Evolutionary conservation across 2,113 vertebrate species (phyloP).

Genomic region (Gulo gulo): DNA sequence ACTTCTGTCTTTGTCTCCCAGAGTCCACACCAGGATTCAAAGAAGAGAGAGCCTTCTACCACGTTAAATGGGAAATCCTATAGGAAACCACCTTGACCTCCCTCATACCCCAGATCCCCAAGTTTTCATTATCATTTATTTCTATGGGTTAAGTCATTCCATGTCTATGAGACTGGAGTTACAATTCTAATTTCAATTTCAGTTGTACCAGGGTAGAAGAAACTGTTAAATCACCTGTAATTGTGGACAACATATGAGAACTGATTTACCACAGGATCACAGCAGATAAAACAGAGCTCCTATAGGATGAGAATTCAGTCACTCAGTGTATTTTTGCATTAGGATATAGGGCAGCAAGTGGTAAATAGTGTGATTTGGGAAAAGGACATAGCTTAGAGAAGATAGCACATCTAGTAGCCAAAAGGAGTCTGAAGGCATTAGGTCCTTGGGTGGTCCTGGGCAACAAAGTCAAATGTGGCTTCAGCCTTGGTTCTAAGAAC

Average conservation of each 20-base stretch:
- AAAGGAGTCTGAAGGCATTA: neutral
- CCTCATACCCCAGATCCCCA: neutral
- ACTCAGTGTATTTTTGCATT: neutral
- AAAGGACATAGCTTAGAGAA: neutral
- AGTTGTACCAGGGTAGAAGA: neutral
- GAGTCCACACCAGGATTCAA: neutral
- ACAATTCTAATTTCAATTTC: slow-evolving; percentile 12
- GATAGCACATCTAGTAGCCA: neutral
- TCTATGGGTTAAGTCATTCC: neutral
- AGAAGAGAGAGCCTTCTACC: neutral
- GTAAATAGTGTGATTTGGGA: neutral
- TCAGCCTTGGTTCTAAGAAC: neutral
- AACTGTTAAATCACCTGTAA: neutral
- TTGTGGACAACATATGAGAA: neutral
- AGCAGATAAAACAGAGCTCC: neutral
- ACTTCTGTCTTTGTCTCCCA: neutral
- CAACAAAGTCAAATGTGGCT: neutral
- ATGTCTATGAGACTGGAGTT: neutral
- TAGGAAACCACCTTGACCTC: neutral
- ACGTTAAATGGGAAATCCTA: neutral
- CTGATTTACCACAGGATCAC: neutral
- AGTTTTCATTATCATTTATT: neutral
- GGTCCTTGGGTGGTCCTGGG: neutral
- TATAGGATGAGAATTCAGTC: neutral
- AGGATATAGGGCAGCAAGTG: neutral